Conservation (phyloP, 2,113 vertebrate species). For the Muntiacus reevesi region DNA sequence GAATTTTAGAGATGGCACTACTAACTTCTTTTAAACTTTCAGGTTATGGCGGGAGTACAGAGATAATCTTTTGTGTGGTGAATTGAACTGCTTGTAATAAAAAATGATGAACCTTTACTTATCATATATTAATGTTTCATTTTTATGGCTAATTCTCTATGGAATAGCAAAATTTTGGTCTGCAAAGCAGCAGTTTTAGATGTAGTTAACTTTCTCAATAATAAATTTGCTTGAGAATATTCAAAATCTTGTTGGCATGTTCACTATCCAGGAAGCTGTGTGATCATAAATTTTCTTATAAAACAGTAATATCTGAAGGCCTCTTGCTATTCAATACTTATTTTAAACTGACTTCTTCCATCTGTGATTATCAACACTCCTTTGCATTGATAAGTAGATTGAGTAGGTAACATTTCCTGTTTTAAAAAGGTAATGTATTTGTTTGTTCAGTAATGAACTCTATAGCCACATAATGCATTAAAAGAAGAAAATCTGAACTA, state of each 20-base stretch:
- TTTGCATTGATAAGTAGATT: not conserved
- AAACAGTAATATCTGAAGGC: not conserved
- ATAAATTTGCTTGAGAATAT: not conserved
- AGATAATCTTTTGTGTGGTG: not conserved
- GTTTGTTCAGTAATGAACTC: not conserved
- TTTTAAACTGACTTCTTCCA: not conserved
- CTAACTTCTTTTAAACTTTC: not conserved
- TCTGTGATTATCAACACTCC: not conserved
- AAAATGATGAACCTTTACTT: not conserved
- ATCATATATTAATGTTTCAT: not conserved
- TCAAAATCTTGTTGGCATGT: not conserved
- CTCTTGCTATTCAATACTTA: not conserved
- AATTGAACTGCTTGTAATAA: constrained; percentile 1
- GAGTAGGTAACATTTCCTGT: not conserved
- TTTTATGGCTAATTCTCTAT: constrained; percentile 21
- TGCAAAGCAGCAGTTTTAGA: not conserved
- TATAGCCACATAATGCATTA: not conserved
- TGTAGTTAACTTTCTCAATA: not conserved
- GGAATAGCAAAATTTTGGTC: not conserved
- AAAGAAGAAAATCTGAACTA: not conserved
- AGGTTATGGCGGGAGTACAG: not conserved
- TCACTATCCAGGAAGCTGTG: not conserved
- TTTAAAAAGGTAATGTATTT: not conserved
- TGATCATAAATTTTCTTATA: not conserved
- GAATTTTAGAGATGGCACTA: not conserved